Conservation (phyloP, 2,888 invertebrate genomes). For the Sphaeridia pumilis region DNA sequence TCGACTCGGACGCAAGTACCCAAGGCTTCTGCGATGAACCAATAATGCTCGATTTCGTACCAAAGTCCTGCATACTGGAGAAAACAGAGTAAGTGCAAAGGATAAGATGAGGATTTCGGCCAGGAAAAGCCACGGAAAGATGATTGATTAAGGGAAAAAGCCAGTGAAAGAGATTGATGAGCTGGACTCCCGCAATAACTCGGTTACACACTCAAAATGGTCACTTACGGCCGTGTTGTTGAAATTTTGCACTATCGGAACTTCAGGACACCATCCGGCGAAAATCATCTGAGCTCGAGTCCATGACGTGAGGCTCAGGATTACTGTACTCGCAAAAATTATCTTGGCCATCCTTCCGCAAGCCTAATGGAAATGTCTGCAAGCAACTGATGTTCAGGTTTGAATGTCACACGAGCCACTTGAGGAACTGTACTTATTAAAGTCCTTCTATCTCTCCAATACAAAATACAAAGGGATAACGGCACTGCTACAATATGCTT, state of each 20-base stretch:
- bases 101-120: not conserved
- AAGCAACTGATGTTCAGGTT: too few species aligned
- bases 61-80: slow-evolving; percentile 10
- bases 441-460: too few species aligned
- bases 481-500: too few species aligned
- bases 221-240: not conserved
- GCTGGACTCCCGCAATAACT: not conserved
- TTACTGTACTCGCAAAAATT: too few species aligned
- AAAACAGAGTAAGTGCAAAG: not conserved
- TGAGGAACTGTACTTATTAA: too few species aligned
- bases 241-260: not conserved
- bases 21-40: slow-evolving; percentile 6
- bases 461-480: too few species aligned
- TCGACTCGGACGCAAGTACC: slow-evolving; percentile 4
- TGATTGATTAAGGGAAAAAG: not conserved
- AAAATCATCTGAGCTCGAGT: slow-evolving; percentile 7
- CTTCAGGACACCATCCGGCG: slow-evolving; percentile 5
- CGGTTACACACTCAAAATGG: not conserved
- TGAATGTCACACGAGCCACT: too few species aligned
- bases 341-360: too few species aligned
- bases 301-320: too few species aligned
- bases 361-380: too few species aligned
- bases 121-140: not conserved
- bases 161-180: slow-evolving; percentile 1
- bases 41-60: slow-evolving; percentile 13